These are phyloP conservation scores for Sterrhoptilus dennistouni DNA, from an alignment of 2,113 vertebrate species.

Conservation along the genomic window DNA sequence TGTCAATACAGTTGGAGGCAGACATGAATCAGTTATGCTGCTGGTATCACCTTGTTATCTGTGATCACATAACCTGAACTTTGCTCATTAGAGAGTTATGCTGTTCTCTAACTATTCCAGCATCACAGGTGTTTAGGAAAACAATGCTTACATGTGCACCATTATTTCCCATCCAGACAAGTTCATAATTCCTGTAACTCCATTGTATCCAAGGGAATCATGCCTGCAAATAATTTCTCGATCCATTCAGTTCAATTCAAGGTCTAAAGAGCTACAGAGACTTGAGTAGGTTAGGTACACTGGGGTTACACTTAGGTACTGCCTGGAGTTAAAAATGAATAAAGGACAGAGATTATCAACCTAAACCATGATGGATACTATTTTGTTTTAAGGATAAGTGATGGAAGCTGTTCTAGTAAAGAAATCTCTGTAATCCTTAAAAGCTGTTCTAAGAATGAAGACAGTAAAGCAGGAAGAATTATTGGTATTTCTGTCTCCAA, in stretches of 20 bases:
- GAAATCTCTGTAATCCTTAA: neutral
- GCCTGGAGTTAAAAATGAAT: neutral
- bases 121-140: neutral
- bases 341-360: neutral
- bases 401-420: neutral
- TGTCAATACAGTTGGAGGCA: neutral
- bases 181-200: neutral
- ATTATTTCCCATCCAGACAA: conserved; percentile 19
- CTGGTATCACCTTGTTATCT: neutral
- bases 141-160: neutral
- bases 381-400: neutral
- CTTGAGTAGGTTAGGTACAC: neutral
- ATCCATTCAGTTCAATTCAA: neutral
- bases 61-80: neutral
- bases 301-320: neutral
- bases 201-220: neutral
- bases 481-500: neutral
- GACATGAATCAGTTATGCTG: neutral
- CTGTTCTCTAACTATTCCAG: neutral
- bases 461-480: neutral
- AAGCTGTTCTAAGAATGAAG: neutral
- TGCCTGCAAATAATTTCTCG: neutral
- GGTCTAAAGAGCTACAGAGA: neutral
- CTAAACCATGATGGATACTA: neutral
- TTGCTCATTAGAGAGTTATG: neutral